Evolutionary conservation across 2,113 vertebrate species (phyloP), one percentile per base, ranked within the genome.

Genomic region (Anser brachyrhynchus): DNA sequence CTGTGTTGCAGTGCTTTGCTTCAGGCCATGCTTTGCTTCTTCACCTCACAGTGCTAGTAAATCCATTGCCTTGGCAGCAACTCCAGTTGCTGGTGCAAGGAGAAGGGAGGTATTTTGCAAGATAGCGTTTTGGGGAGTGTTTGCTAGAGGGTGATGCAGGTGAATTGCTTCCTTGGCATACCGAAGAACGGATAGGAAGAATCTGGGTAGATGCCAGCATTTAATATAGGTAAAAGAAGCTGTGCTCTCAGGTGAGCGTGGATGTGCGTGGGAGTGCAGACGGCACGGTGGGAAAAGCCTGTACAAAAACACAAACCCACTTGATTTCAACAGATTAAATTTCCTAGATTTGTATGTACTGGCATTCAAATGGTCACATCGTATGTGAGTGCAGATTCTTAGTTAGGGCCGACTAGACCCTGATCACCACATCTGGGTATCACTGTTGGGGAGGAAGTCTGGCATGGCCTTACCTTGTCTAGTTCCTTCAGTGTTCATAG

Each of bases 131-230:
- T 58, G 58, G 33, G 44, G n/a, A 65, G 28, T 69, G 85, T 78
- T 81, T 78, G 44, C 52, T 76, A n/a, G 70, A 81, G 74, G 61
- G 54, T 84, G 69, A 23, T 87, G 52, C 22, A 46, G 41, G 39
- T 74, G 44, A 73, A 14, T 64, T 90, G n/a, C 73, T 92, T 22
- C 65, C 14, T 81, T 74, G 72, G 61, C 37, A 8, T 92, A 35
- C 78, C 62, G 75, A 52, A 79, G 81, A 89, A 78, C 37, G 52
- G 29, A 17, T 81, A 73, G 51, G 49, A 95, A 91, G 89, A 78
- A 83, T 13, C 25, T 88, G 37, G 17, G 14, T 44, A 83, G 26
- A 25, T 90, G 69, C 46, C 72, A 90, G 46, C 28, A 61, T 84
- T 93, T 92, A 46, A 41, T 67, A 41, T 1, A 52, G 29, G 43